Percentiles rank a stretch among this genome's conserved stretches.
Conservation (phyloP, 2,888 invertebrate species). For the Pherbina coryleti region DNA sequence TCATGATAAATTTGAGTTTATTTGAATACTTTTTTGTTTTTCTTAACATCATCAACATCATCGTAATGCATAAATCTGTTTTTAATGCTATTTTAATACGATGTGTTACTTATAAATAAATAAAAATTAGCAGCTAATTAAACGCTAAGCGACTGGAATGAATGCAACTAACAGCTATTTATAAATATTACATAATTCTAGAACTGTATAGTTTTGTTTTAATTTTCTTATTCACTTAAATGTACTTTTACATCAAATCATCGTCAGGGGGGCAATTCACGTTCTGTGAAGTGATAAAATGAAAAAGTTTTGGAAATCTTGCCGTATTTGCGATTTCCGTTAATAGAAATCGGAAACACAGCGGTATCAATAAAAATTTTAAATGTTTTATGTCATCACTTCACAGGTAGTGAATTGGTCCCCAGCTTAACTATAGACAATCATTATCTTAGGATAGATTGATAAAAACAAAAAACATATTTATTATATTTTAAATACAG, state of each 20-base stretch:
- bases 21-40: neutral
- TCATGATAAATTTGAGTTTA: neutral
- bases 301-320: no score
- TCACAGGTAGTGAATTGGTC: no score
- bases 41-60: neutral
- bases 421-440: neutral
- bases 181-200: neutral
- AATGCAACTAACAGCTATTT: constrained; percentile 44
- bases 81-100: neutral
- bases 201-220: neutral
- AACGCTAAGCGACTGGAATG: constrained; percentile 54
- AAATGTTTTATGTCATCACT: no score
- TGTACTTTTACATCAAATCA: no score
- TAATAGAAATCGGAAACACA: no score
- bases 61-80: neutral
- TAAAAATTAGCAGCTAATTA: constrained; percentile 26
- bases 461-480: constrained; percentile 7
- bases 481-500: neutral
- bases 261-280: no score
- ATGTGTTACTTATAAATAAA: constrained; percentile 23
- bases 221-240: no score
- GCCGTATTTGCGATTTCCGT: no score
- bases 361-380: neutral
- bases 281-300: no score
- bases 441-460: neutral